These are phyloP conservation scores for Drosophila lini DNA, from an alignment of 1,140 invertebrate genomes.

Conservation along the genomic window DNA sequence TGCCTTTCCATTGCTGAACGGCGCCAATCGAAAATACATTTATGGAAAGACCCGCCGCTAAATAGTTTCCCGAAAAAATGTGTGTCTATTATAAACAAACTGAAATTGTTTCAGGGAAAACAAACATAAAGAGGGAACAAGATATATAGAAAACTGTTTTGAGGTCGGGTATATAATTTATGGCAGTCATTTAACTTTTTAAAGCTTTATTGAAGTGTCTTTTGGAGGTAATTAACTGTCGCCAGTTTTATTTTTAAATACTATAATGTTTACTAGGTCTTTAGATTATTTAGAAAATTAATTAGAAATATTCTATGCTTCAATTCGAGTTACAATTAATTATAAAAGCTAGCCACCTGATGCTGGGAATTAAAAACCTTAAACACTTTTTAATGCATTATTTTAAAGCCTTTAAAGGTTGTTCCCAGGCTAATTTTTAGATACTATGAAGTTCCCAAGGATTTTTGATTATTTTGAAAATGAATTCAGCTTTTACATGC, in stretches of 20 bases:
- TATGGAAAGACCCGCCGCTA: slow-evolving; percentile 16
- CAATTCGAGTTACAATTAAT: neutral
- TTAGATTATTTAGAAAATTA: neutral
- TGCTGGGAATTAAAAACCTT: slow-evolving; percentile 3
- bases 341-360: slow-evolving; percentile 2
- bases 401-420: too few relatives aligned
- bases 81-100: slow-evolving; percentile 1
- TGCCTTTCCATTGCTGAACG: slow-evolving; percentile 55
- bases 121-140: neutral
- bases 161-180: neutral
- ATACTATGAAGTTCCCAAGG: too few relatives aligned
- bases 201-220: neutral
- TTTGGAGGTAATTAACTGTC: neutral
- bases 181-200: neutral
- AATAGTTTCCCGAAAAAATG: neutral
- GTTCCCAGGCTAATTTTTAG: too few relatives aligned
- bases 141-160: neutral
- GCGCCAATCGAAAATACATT: slow-evolving; percentile 11
- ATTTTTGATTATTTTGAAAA: too few relatives aligned
- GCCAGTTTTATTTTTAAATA: neutral
- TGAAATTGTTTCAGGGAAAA: neutral
- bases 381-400: neutral
- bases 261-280: too few relatives aligned
- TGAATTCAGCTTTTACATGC: neutral
- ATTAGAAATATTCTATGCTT: neutral